Conservation (phyloP, 2,797 vertebrate genomes). For the Carapus acus region DNA sequence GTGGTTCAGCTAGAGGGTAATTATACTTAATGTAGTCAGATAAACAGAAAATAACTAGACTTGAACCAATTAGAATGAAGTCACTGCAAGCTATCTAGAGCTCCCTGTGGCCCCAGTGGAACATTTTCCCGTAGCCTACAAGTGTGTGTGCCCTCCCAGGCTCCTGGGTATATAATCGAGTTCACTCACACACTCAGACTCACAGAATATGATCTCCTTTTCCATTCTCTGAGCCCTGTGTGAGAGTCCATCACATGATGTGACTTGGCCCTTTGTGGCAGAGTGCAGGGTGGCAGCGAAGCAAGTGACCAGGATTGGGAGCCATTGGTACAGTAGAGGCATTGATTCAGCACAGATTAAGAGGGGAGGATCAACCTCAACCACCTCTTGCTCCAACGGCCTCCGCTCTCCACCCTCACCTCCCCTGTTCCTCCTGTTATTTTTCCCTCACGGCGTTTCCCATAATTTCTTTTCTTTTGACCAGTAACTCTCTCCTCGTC, state of each 20-base stretch:
- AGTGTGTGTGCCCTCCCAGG: too few relatives aligned
- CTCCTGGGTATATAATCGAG: too few relatives aligned
- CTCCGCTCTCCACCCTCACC: too few relatives aligned
- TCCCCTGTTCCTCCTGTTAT: constrained; percentile 6
- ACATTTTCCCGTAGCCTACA: background rate
- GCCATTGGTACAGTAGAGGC: constrained; percentile 68
- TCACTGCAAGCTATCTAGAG: constrained; percentile 5
- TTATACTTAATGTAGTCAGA: too few relatives aligned
- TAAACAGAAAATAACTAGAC: too few relatives aligned
- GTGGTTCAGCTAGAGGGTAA: too few relatives aligned
- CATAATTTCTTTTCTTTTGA: constrained; percentile 11
- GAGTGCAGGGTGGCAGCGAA: constrained; percentile 44
- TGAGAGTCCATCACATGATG: constrained; percentile 62
- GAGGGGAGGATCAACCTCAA: constrained; percentile 31
- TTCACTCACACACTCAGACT: too few relatives aligned
- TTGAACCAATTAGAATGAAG: constrained; percentile 17
- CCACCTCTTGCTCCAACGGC: constrained; percentile 2
- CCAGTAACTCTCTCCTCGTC: constrained; percentile 38
- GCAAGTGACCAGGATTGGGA: constrained; percentile 64
- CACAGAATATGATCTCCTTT: constrained; percentile 50
- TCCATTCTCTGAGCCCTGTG: constrained; percentile 50
- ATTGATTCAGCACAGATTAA: constrained; percentile 72
- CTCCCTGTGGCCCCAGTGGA: constrained; percentile 29
- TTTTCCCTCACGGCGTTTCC: constrained; percentile 36
- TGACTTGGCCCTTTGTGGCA: constrained; percentile 63